phyloP scores from a whole-genome alignment of 2,113 vertebrate species.

The Hypanus sabinus region DNA sequence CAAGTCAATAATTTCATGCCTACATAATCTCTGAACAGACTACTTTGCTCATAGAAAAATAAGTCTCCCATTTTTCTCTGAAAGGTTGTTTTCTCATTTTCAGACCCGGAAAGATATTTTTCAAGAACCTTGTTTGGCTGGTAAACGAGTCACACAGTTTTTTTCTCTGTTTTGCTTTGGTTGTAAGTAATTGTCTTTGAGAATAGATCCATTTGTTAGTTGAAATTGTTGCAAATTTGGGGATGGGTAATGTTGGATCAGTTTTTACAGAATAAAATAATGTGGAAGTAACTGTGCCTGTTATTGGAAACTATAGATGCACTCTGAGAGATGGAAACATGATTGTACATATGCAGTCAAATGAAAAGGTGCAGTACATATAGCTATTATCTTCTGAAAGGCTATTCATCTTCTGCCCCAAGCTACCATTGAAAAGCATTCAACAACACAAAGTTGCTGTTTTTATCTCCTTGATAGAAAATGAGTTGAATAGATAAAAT shows the following conservation, averaged over 20 bases:
- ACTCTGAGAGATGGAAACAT: no score
- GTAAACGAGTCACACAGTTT: not conserved
- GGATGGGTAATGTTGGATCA: not conserved
- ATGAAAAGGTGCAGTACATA: no score
- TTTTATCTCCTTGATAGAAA: no score
- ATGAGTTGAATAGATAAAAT: no score
- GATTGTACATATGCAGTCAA: no score
- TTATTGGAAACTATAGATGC: no score
- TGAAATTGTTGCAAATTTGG: not conserved
- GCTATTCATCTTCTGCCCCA: no score
- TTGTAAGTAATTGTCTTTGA: not conserved
- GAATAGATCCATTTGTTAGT: not conserved
- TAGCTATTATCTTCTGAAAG: no score
- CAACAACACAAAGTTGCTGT: no score
- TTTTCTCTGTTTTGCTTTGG: not conserved
- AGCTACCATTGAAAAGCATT: no score
- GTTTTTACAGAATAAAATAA: not conserved
- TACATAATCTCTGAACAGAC: not conserved
- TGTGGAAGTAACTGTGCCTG: not conserved
- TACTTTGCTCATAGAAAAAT: not conserved
- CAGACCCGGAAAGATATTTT: not conserved
- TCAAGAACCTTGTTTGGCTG: not conserved
- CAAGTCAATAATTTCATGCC: not conserved
- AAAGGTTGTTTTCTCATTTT: not conserved
- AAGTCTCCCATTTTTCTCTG: not conserved